Conservation (phyloP, 2,888 invertebrate species). For the Tigriopus californicus region DNA sequence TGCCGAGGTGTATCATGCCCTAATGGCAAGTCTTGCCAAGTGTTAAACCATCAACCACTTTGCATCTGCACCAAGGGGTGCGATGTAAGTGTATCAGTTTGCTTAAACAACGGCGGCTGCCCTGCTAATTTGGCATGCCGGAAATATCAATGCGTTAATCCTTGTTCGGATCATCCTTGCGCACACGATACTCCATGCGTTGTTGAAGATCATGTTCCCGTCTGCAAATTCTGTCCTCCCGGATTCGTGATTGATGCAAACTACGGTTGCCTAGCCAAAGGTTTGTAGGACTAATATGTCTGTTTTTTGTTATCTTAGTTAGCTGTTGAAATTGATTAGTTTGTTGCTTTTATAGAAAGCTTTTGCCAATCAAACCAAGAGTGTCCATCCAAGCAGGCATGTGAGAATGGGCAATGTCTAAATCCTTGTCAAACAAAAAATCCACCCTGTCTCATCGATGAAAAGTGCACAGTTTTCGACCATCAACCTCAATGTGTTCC, state of each 20-base stretch:
- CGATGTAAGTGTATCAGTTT: conserved; percentile 59
- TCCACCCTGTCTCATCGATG: conserved; percentile 19
- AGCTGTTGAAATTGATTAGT: too few relatives aligned
- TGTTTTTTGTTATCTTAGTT: too few relatives aligned
- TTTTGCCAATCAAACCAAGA: conserved; percentile 53
- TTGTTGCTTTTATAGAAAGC: too few relatives aligned
- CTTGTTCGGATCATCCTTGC: conserved; percentile 66
- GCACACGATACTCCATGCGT: conserved; percentile 68
- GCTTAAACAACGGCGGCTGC: conserved; percentile 72
- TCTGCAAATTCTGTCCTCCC: conserved; percentile 86
- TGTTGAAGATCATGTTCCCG: conserved; percentile 82
- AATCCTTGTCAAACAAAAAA: conserved; percentile 45
- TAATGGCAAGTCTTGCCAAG: conserved; percentile 65
- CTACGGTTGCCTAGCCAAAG: conserved; percentile 77
- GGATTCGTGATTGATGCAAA: conserved; percentile 78
- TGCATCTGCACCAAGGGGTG: conserved; percentile 67
- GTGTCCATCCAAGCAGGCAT: conserved; percentile 62
- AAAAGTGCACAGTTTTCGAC: conserved; percentile 27
- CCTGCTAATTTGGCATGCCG: conserved; percentile 64
- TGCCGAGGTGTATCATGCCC: conserved; percentile 57
- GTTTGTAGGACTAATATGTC: too few relatives aligned
- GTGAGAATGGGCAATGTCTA: conserved; percentile 52
- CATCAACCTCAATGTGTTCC: conserved; percentile 24
- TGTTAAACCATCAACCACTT: conserved; percentile 62
- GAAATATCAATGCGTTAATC: conserved; percentile 69